Base-by-base conservation (phyloP, 2,888 invertebrate species). In the Amiota minor region DNA sequence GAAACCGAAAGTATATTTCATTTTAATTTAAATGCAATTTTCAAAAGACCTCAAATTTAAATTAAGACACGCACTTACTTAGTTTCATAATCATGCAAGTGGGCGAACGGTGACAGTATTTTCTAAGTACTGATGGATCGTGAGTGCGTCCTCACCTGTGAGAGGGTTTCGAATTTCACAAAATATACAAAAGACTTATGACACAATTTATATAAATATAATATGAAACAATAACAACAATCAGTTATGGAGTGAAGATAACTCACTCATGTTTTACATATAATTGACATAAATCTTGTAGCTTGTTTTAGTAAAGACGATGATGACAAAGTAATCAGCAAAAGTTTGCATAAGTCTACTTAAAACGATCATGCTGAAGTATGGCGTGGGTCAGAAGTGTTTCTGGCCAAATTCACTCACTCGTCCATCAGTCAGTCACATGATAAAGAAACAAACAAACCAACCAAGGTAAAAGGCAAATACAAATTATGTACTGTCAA, bases 241-340 rank as follows among this genome's bases (percentile, higher is more conserved):
- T 75, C 72, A 68, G 74, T 77, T 71, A 16, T 9, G 47, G 6
- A 20, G 53, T 68, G 67, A 68, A 55, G 70, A 67, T 76, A 81
- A 77, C 83, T 81, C 35, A 35, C 35, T 35, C 35, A 35, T 10
- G 11, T 16, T 53, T 16, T 56, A 79, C 79, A 81, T 80, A 20
- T 81, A 78, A 80, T 74, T 82, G 80, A 80, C 83, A 80, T 81
- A 83, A 83, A 82, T 80, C 67, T 72, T 49, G 47, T 76, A 71
- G 71, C 53, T 64, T 62, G 23, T 14, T 71, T 71, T 35, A 65
- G 50, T 61, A 47, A 12, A 20, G 16, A 56, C n/a, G 56, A 10
- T 56, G 1, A 18, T 49, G 16, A 47, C 18, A 47, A 59, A 59
- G 18, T 45, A 20, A 35, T 3, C 35, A 35, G 6, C 35, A 35